These are phyloP conservation scores for Osmerus eperlanus DNA, from an alignment of 2,113 vertebrate species.

Conservation along the genomic window DNA sequence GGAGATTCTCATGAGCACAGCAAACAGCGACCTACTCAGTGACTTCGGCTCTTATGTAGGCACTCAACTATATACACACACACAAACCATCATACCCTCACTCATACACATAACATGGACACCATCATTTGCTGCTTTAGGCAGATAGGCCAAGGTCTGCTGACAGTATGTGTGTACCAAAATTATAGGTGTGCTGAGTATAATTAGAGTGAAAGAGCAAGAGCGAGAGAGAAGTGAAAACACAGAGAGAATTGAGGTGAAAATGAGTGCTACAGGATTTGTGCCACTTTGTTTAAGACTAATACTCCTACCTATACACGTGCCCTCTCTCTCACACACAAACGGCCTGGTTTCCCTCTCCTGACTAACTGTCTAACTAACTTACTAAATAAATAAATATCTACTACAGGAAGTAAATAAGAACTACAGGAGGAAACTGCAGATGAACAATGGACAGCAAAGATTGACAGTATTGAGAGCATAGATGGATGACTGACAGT, in stretches of 20 bases:
- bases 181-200: background rate
- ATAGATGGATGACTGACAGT: too few species aligned
- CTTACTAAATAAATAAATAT: too few species aligned
- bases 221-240: background rate
- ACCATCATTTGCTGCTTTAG: background rate
- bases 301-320: too few species aligned
- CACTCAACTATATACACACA: conserved; percentile 30
- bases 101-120: conserved; percentile 5
- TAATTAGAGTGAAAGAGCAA: background rate
- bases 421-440: too few species aligned
- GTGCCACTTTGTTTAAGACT: background rate
- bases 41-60: conserved; percentile 51
- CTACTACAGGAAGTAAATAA: too few species aligned
- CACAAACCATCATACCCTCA: conserved; percentile 14
- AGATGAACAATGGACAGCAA: too few species aligned
- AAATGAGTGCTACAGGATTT: background rate
- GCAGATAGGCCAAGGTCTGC: background rate
- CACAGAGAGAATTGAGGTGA: background rate
- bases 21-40: conserved; percentile 67
- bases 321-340: background rate
- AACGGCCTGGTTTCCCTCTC: background rate
- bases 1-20: conserved; percentile 61
- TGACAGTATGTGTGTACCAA: background rate
- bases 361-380: background rate
- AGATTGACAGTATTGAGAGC: too few species aligned